phyloP scores from a whole-genome alignment of 2,888 invertebrate species.

The Autographa gamma region DNA sequence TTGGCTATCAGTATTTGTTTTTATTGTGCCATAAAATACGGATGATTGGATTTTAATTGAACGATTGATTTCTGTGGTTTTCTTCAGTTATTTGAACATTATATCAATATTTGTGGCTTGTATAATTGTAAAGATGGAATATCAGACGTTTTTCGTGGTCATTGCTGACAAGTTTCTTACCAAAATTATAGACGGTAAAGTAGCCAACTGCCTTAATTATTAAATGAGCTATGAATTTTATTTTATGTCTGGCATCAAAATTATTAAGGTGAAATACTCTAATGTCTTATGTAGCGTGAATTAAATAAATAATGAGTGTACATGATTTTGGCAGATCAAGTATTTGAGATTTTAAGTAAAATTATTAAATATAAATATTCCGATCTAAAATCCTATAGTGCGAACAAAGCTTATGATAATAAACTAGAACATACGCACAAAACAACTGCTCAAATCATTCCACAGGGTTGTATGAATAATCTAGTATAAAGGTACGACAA shows the following conservation, averaged over 20 bases:
- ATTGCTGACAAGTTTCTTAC: not conserved
- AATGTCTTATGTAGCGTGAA: too few species aligned
- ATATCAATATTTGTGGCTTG: not conserved
- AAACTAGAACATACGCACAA: not conserved
- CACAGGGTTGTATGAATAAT: not conserved
- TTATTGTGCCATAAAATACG: conserved; percentile 18
- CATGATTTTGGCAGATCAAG: too few species aligned
- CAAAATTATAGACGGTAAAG: too few species aligned
- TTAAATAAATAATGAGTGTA: too few species aligned
- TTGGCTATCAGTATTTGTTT: conserved; percentile 11
- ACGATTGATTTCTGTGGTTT: conserved; percentile 8
- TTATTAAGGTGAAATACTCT: too few species aligned
- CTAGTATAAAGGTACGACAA: conserved; percentile 7
- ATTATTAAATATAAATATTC: too few species aligned
- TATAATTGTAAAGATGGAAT: not conserved
- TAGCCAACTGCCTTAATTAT: too few species aligned
- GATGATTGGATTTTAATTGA: conserved; percentile 25
- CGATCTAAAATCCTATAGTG: too few species aligned
- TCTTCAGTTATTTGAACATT: not conserved
- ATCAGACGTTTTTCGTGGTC: not conserved
- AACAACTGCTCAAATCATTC: not conserved
- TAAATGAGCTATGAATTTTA: too few species aligned
- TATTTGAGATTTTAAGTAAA: too few species aligned
- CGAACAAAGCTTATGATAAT: too few species aligned
- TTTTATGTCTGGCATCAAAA: too few species aligned